Conservation (phyloP, 53 echinoderm and acorn worm species). For the Henricia sp. region DNA sequence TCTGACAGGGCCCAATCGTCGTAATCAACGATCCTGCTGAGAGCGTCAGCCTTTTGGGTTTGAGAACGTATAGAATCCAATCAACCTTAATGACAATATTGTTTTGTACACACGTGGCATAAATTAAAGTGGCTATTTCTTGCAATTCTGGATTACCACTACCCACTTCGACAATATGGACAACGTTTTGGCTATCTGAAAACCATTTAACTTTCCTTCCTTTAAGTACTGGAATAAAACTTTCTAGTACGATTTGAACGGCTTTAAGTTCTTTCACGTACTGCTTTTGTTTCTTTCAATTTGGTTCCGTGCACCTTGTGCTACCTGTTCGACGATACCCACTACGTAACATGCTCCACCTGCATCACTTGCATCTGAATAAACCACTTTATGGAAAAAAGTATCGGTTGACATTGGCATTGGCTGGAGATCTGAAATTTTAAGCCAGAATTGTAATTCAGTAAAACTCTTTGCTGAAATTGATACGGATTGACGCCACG, state of each 20-base stretch:
- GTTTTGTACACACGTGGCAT: neutral
- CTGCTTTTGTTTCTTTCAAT: neutral
- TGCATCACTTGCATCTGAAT: slow-evolving; percentile 19
- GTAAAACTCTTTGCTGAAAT: neutral
- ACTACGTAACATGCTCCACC: slow-evolving; percentile 8
- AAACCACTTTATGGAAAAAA: neutral
- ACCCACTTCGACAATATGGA: slow-evolving; percentile 5
- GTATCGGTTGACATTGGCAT: neutral
- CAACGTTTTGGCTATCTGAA: slow-evolving; percentile 44
- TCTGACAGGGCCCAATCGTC: slow-evolving; percentile 28
- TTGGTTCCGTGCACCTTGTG: slow-evolving; percentile 4
- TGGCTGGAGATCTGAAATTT: neutral
- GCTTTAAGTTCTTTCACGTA: slow-evolving; percentile 39
- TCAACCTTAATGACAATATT: slow-evolving; percentile 1
- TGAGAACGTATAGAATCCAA: slow-evolving; percentile 27
- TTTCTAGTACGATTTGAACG: neutral
- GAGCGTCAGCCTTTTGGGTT: neutral
- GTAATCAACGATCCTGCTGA: slow-evolving; percentile 32
- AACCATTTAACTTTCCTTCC: slow-evolving; percentile 28
- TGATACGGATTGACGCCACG: neutral
- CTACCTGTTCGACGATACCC: neutral
- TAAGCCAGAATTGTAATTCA: slow-evolving; percentile 2
- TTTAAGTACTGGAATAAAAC: neutral
- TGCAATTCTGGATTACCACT: slow-evolving; percentile 15
- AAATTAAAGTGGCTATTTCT: slow-evolving; percentile 6